phyloP scores from a whole-genome alignment of 1,140 invertebrate genomes.

The Paralvinella palmiformis region DNA sequence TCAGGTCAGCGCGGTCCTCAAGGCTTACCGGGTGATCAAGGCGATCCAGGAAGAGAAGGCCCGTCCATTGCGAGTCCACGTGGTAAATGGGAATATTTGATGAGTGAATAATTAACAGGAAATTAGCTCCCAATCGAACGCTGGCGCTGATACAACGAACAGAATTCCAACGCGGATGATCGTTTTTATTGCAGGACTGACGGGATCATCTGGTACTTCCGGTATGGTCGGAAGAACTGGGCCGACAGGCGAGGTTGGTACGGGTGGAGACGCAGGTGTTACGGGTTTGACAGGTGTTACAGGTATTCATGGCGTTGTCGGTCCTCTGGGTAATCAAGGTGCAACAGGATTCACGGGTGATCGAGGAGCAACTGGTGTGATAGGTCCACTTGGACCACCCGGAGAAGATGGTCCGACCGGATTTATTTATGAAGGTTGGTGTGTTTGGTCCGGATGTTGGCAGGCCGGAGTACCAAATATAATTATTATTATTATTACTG shows the following conservation, averaged over 20 bases:
- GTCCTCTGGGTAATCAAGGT: background rate
- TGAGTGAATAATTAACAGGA: too few species aligned
- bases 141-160: too few species aligned
- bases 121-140: too few species aligned
- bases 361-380: background rate
- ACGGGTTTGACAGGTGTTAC: background rate
- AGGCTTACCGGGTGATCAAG: too few species aligned
- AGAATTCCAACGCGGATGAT: too few species aligned
- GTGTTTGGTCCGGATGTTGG: too few species aligned
- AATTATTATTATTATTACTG: background rate
- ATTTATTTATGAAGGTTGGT: background rate
- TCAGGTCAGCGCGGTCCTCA: too few species aligned
- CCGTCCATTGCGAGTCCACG: too few species aligned
- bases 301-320: background rate
- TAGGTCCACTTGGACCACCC: background rate
- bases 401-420: background rate
- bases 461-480: background rate
- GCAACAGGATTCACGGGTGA: background rate
- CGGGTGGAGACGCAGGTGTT: background rate
- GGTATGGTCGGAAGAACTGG: background rate
- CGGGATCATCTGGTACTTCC: too few species aligned
- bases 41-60: too few species aligned
- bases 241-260: background rate
- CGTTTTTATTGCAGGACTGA: too few species aligned
- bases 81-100: too few species aligned